Evolutionary conservation across 2,888 invertebrate genomes (phyloP), one percentile per base, ranked within the genome.

Genomic region (Papilio gigon): DNA sequence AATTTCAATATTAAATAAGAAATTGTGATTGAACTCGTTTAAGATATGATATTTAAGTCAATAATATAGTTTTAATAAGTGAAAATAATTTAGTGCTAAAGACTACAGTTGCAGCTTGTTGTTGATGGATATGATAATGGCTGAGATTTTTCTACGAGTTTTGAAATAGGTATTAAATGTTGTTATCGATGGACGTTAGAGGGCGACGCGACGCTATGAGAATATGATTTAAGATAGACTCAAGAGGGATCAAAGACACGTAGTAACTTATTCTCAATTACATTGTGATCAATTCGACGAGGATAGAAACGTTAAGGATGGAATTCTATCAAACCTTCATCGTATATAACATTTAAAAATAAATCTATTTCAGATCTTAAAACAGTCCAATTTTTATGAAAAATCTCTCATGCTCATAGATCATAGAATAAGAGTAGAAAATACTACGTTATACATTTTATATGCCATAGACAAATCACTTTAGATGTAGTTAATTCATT

Each of bases 321-420:
- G 58, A 67, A 70, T 65, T 14, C 71, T 64, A 70, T 70, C 67
- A 67, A 60, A 65, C 42, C 65, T 70, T 68, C 63, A 70, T 72
- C 65, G 71, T 70, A 70, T 44, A 65, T 50, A 65, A 65, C 62
- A 65, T 65, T 64, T 68, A 69, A 63, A 65, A 63, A 79, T 84
- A 87, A 89, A 88, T 85, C 88, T 89, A 89, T 90, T 89, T 90
- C 89, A 88, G 88, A 86, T 84, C 88, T 86, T 80, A 81, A 84
- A 79, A 84, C 82, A 85, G 86, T 88, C 84, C 84, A 89, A 78
- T 82, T 79, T 78, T 79, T 82, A 75, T 76, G 74, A 76, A 80
- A 80, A 82, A 82, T 80, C 80, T 84, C 33, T 70, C 20, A 84
- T 82, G 77, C 81, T 81, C 53, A 56, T 56, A 56, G 30, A 30